Base-by-base conservation (phyloP, 1,140 invertebrate species). In the Schlechtendalia chinensis region DNA sequence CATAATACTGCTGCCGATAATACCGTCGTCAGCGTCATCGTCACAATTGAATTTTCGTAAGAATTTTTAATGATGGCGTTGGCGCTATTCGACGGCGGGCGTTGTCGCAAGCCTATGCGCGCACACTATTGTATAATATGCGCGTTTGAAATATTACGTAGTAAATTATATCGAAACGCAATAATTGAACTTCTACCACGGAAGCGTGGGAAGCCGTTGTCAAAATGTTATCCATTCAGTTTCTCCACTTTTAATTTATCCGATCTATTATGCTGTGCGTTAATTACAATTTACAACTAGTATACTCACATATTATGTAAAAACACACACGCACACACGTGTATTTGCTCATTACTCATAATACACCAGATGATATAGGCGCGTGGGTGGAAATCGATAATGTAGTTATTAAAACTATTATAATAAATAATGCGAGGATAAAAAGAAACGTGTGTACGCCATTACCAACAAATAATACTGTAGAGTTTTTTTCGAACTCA, bases 131-230 rank as follows among this genome's bases (percentile, higher is more conserved):
- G 22, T 71, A 16, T 71, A 14, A 12, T 11, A 22, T 50, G 24
- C 22, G 22, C 17, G 67, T 71, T 53, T 53, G 45, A 53, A 71
- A 71, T 27, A 27, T 27, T 71, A 50, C 17, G 67, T 58, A 14
- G 6, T 75, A 32, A 75, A 75, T 75, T 75, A 75, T 58, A 75
- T 75, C 72, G 54, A 75, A 75, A 75, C 32, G 53, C 24, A 75
- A 75, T 58, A 39, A 58, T 58, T 39, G 72, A 58, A 75, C 53
- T 75, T 58, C 54, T 19, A 53, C 39, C 39, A 27, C 24, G 24
- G 16, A 27, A 27, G 17, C 16, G 67, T 71, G 47, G 67, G 67
- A 71, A 53, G 67, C 53, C 19, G 45, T 50, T 50, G 47, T 71
- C 47, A 29, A 71, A 71, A 71, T 19, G 47, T 19, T 71, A 71